Evolutionary conservation across 2,113 vertebrate species (phyloP), one percentile per base, ranked within the genome.

Genomic region (Dryoscopus gambensis): DNA sequence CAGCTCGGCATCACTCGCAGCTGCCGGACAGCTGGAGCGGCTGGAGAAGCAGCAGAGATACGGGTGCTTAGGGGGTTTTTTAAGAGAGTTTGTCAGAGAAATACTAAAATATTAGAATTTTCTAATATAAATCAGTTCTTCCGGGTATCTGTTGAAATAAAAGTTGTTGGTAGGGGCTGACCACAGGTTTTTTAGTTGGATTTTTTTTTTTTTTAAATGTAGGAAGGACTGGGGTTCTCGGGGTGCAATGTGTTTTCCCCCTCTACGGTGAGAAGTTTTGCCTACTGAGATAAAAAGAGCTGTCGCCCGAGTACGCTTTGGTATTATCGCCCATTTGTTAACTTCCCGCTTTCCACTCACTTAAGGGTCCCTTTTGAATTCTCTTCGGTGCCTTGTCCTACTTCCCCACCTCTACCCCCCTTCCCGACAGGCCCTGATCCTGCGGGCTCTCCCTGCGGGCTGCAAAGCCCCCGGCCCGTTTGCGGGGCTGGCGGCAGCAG

Each of bases 111-210:
- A 42, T 3, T 20, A 25, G 9, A 21, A 78, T 77, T 63, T 74
- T 39, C 35, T 35, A 8, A 30, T 63, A 85, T 1, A 47, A 68
- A 39, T 44, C 16, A 2, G 11, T 74, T 65, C 13, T 74, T 25
- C 6, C 1, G 2, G 3, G 11, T 56, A 33, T 31, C 62, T 82
- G 11, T 59, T 56, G 71, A 55, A 77, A 73, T 28, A 35, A 44
- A 70, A 25, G 35, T 39, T 73, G 39, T 28, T 33, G 15, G 31
- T 30, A 33, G 62, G 16, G 69, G 12, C 52, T 55, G 44, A 27
- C 30, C 5, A 28, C 3, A 3, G 30, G 20, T 0, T 7, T 31
- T 18, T 37, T 7, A 15, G 5, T 37, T 49, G n/a, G 37, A 15
- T 15, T 44, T 42, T n/a, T 39, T 50, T 46, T 46, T 10, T n/a